Evolutionary conservation across 2,797 vertebrate genomes (phyloP).

Genomic region (Pitangus sulphuratus): DNA sequence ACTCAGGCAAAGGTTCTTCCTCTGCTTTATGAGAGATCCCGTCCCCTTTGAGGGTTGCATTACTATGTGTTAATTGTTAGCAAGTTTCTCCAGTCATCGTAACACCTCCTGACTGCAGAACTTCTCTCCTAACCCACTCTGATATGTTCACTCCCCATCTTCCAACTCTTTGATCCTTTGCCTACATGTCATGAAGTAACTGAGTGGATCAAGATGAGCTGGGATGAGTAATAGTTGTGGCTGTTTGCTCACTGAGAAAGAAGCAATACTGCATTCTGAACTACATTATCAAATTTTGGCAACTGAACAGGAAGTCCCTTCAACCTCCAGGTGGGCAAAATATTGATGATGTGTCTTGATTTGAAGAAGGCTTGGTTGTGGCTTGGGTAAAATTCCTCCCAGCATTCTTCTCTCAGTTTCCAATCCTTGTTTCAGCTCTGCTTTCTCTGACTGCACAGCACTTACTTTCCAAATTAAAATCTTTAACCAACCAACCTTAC

Average conservation of each 20-base stretch:
- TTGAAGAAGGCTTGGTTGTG: background rate
- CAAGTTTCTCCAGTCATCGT: background rate
- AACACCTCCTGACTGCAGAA: background rate
- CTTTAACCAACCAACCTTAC: background rate
- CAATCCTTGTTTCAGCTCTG: background rate
- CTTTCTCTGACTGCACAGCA: background rate
- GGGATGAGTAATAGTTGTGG: background rate
- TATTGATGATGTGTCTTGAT: background rate
- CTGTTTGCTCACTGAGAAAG: background rate
- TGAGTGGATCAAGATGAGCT: slow-evolving; percentile 25
- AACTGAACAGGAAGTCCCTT: background rate
- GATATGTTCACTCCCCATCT: background rate
- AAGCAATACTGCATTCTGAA: background rate
- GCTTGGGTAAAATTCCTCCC: background rate
- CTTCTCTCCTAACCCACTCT: background rate
- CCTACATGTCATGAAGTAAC: background rate
- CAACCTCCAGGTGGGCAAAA: slow-evolving; percentile 20
- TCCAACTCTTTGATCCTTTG: background rate
- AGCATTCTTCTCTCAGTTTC: background rate
- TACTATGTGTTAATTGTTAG: background rate
- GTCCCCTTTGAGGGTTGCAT: background rate
- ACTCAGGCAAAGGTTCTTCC: background rate
- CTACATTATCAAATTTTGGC: background rate
- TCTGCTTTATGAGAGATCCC: background rate
- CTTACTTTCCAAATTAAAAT: background rate